Percentiles rank a stretch among this genome's conserved stretches.
Evolutionary conservation across 2,888 invertebrate genomes (phyloP).

Genomic region (Eristalis arbustorum): DNA sequence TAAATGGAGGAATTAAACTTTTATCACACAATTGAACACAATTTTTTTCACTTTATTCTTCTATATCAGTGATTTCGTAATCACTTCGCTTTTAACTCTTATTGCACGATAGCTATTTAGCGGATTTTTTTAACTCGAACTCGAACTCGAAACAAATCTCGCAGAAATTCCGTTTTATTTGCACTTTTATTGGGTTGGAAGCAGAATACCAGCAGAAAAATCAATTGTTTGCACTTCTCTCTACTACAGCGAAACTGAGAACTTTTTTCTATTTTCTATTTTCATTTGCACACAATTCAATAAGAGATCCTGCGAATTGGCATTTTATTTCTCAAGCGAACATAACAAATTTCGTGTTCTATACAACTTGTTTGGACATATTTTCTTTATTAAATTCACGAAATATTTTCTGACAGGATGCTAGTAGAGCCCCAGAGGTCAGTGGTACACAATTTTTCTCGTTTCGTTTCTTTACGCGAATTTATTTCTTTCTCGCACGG

Average conservation of each 20-base stretch:
- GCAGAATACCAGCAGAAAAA: conserved; percentile 62
- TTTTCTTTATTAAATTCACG: conserved; percentile 17
- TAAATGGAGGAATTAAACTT: conserved; percentile 44
- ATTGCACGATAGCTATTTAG: conserved; percentile 62
- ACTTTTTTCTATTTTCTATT: conserved; percentile 35
- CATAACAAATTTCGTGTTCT: conserved; percentile 12
- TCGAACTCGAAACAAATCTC: conserved; percentile 21
- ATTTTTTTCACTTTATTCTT: conserved; percentile 45
- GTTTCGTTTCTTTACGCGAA: conserved; percentile 20
- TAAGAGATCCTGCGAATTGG: background rate
- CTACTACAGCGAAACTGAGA: conserved; percentile 48
- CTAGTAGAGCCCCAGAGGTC: conserved; percentile 48
- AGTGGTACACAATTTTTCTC: conserved; percentile 62
- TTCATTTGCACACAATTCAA: conserved; percentile 49
- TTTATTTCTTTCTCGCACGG: conserved; percentile 23
- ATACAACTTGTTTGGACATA: conserved; percentile 1
- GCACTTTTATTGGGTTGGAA: conserved; percentile 65
- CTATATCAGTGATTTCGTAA: conserved; percentile 56
- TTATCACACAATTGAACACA: conserved; percentile 69
- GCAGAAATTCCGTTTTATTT: conserved; percentile 53
- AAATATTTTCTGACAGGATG: conserved; percentile 40
- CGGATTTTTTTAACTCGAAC: conserved; percentile 26
- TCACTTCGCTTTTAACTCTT: conserved; percentile 33
- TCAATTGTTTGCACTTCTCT: conserved; percentile 67
- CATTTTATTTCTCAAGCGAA: background rate